Conservation (phyloP, 2,113 vertebrate species). For the Thryonomys swinderianus region DNA sequence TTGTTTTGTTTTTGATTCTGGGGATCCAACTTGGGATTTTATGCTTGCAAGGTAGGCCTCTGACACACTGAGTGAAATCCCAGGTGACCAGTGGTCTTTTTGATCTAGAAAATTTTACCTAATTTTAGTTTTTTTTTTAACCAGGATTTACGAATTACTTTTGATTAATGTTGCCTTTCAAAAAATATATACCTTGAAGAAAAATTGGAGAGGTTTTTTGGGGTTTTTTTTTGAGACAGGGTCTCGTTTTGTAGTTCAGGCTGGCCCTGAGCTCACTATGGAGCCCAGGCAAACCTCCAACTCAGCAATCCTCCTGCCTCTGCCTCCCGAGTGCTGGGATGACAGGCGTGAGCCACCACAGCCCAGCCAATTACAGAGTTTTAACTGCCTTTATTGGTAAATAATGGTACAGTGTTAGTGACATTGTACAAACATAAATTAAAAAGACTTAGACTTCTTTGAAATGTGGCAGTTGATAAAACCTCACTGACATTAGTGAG, state of each 20-base stretch:
- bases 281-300: too few species aligned
- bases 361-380: too few species aligned
- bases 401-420: not conserved
- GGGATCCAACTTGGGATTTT: too few species aligned
- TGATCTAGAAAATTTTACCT: not conserved
- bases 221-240: too few species aligned
- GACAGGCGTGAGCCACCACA: too few species aligned
- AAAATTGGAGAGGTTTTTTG: slow-evolving; percentile 2
- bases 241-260: too few species aligned
- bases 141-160: not conserved
- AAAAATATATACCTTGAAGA: slow-evolving; percentile 21
- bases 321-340: too few species aligned
- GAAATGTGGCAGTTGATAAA: slow-evolving; percentile 10
- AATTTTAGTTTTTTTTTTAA: slow-evolving; percentile 43
- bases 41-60: too few species aligned
- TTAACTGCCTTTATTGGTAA: not conserved
- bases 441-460: not conserved
- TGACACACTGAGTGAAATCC: too few species aligned
- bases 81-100: not conserved
- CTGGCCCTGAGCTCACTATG: too few species aligned
- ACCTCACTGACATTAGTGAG: not conserved
- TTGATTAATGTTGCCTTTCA: not conserved
- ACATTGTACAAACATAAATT: not conserved
- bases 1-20: too few species aligned
- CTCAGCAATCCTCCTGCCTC: too few species aligned